Evolutionary conservation across 2,888 invertebrate species (phyloP), one percentile per base, ranked within the genome.

Genomic region (Eugnorisma glareosa): DNA sequence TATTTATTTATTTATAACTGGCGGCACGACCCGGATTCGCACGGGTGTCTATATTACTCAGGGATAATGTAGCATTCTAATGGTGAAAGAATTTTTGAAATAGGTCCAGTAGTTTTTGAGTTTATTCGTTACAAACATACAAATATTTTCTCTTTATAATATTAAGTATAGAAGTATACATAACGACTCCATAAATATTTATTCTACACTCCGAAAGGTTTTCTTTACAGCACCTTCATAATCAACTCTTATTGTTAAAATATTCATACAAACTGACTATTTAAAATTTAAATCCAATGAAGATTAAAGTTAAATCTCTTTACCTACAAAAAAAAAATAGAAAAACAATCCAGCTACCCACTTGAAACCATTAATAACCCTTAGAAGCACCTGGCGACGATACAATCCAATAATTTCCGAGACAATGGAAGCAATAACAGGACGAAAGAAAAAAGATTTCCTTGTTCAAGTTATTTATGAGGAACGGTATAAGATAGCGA

Each of bases 351-450:
- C 10, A 45, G 1, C 3, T 54, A 63, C 18, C n/a, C 35, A 57
- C 35, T 68, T 43, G 11, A 43, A 79, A 67, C 45, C 71, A 84
- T 82, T 80, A 73, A 77, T 75, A 75, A 61, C 64, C 24, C 61
- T 77, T 68, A 71, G 15, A 51, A 73, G 45, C 75, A 84, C 81
- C 77, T 83, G 86, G 75, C 66, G 67, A 69, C 51, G 64, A 67
- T 75, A 80, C 71, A 74, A 82, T 63, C 75, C 59, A 85, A 85
- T 87, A 83, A 82, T 82, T 61, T 54, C 51, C 59, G 11, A 67
- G 77, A 82, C 75, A 82, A 78, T 80, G 74, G 63, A 70, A 70
- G 63, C 71, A 86, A 86, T 76, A 84, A 73, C 59, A 75, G 71
- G 68, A 31, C 6, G 71, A 78, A 77, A 74, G 59, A 43, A 61